Evolutionary conservation across 2,888 invertebrate species (phyloP), one percentile per base, ranked within the genome.

Genomic region (Liopterus haemorrhoidalis): DNA sequence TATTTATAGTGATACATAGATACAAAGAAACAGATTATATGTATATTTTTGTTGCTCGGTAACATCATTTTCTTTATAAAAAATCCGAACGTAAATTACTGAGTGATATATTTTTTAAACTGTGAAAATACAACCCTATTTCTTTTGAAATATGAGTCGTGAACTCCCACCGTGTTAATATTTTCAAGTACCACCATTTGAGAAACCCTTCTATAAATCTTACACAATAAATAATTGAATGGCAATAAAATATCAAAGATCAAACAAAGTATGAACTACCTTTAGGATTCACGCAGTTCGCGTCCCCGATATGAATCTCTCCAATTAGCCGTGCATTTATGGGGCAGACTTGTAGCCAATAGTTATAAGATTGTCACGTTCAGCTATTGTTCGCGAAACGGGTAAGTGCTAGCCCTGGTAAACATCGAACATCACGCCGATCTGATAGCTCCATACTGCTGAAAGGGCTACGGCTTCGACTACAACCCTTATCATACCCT

Each of bases 401-500:
- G 4, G 6, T n/a, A 15, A 14, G 37, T 37, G 22, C 37, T 37
- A n/a, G n/a, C n/a, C n/a, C n/a, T n/a, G n/a, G n/a, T n/a, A n/a
- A n/a, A n/a, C n/a, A n/a, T n/a, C n/a, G n/a, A n/a, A n/a, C 37
- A 37, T 22, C 37, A 37, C 37, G 37, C 31, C 20, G 20, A 40
- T 40, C 40, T 40, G 40, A 40, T 40, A 31, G 5, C 25, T 2
- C 12, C 22, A 8, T 25, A 25, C 25, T 25, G 25, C 12, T n/a
- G 2, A 2, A n/a, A 25, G 25, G 25, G 25, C n/a, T 25, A 12
- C 12, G n/a, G 12, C 25, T 22, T 22, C 6, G 22, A 22, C 31
- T 14, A 31, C 40, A 22, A 40, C 40, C 40, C 40, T 40, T 40
- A 40, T 40, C 40, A 12, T n/a, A n/a, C n/a, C n/a, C n/a, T n/a